Evolutionary conservation across 1,140 invertebrate genomes (phyloP), one percentile per base, ranked within the genome.

Genomic region (Drosophila equinoxialis): DNA sequence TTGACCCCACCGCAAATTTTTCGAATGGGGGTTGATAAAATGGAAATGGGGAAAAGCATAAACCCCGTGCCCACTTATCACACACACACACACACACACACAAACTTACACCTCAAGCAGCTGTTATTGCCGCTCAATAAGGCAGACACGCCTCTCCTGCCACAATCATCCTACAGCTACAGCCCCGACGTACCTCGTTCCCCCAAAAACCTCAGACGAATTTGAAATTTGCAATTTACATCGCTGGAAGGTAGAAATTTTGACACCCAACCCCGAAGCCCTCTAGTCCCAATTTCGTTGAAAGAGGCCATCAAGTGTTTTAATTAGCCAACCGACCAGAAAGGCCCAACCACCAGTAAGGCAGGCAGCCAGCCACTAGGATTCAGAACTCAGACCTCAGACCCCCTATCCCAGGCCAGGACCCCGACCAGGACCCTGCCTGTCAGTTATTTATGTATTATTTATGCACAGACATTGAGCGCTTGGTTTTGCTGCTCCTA

Each of bases 391-490:
- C 37, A 11, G 11, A 42, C 67, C 57, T 11, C 37, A 11, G 11
- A 42, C 67, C 57, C 14, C n/a, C 14, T 8, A 48, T 17, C 45
- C 45, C 45, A 20, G 14, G 8, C 14, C 45, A 48, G 45, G 45
- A 48, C 45, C 45, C 45, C 17, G 81, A 8, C 14, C 45, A 48
- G 45, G 45, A 20, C 17, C 45, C 45, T 51, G 81, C 74, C 82
- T 85, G 82, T 86, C 71, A 68, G 78, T 85, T 86, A 85, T 85
- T 85, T 85, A 85, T 85, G 81, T 79, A 77, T 85, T 85, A 85
- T 86, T 85, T 85, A 85, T 85, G 82, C 81, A 81, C 78, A 85
- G 82, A 81, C 81, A 84, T 84, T 80, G 81, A 33, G 55, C 80
- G 76, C 66, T 62, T 57, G 60, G 57, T 51, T 30, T 30, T 68